Evolutionary conservation across 2,113 vertebrate genomes (phyloP).

Genomic region (Heptranchias perlo): DNA sequence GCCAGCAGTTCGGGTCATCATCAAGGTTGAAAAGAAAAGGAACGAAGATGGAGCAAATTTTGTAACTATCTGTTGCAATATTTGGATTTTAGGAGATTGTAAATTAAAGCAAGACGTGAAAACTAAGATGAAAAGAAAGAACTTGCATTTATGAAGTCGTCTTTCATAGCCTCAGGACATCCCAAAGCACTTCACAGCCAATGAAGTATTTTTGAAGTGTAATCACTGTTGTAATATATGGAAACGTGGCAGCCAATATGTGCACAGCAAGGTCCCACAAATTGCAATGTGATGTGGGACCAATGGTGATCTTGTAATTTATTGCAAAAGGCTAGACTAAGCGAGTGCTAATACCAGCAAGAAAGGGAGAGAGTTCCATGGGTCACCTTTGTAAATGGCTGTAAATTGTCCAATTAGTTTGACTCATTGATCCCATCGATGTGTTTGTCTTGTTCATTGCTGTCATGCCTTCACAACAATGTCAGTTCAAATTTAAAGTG

Average conservation of each 20-base stretch:
- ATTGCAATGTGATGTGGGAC: neutral
- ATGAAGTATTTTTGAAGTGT: neutral
- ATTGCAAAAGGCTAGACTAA: neutral
- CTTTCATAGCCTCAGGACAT: neutral
- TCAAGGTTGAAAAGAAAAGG: too few relatives aligned
- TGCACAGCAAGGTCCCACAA: neutral
- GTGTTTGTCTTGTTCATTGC: neutral
- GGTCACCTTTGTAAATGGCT: neutral
- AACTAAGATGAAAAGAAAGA: too few relatives aligned
- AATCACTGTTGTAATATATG: neutral
- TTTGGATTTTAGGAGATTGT: too few relatives aligned
- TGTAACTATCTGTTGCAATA: too few relatives aligned
- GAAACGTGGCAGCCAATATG: neutral
- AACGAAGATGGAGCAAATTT: too few relatives aligned
- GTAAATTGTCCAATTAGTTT: neutral
- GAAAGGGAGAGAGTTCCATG: neutral
- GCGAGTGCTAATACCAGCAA: neutral
- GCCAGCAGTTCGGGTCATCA: too few relatives aligned
- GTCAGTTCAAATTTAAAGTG: rapidly evolving
- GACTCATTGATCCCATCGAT: neutral
- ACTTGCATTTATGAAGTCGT: neutral
- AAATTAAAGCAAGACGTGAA: too few relatives aligned
- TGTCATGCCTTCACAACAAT: neutral
- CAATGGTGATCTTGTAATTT: neutral
- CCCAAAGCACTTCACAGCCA: too few relatives aligned